phyloP scores from a whole-genome alignment of 2,797 vertebrate species.

The Melanotaenia maccullochi region DNA sequence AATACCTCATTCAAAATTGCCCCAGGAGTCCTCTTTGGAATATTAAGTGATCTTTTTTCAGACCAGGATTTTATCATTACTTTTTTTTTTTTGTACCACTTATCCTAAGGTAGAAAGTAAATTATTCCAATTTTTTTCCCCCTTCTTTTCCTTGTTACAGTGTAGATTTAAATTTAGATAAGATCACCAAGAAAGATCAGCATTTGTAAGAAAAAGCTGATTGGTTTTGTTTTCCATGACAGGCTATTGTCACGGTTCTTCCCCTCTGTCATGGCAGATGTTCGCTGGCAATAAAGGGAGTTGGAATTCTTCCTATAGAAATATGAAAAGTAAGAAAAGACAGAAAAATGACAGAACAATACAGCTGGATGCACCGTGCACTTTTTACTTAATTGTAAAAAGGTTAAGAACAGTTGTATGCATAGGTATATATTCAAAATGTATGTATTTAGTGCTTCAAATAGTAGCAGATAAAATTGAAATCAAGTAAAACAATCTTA shows the following conservation, averaged over 20 bases:
- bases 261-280: neutral
- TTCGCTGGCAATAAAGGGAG: neutral
- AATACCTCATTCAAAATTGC: conserved; percentile 26
- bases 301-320: neutral
- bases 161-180: neutral
- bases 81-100: conserved; percentile 15
- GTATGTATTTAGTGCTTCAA: too few relatives aligned
- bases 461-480: too few relatives aligned
- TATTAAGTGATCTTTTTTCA: conserved; percentile 20
- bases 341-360: too few relatives aligned
- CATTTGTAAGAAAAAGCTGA: neutral
- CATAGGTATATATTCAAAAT: too few relatives aligned
- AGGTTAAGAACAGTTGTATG: too few relatives aligned
- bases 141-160: neutral
- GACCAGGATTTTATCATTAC: conserved; percentile 12
- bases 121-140: neutral
- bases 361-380: too few relatives aligned
- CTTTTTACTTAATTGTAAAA: too few relatives aligned
- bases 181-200: neutral
- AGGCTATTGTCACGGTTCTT: neutral
- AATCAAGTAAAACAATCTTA: too few relatives aligned
- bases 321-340: too few relatives aligned
- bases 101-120: conserved; percentile 12
- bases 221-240: neutral
- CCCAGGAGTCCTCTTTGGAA: conserved; percentile 13